Conservation (phyloP, 2,888 invertebrate genomes). For the Tipula unca region DNA sequence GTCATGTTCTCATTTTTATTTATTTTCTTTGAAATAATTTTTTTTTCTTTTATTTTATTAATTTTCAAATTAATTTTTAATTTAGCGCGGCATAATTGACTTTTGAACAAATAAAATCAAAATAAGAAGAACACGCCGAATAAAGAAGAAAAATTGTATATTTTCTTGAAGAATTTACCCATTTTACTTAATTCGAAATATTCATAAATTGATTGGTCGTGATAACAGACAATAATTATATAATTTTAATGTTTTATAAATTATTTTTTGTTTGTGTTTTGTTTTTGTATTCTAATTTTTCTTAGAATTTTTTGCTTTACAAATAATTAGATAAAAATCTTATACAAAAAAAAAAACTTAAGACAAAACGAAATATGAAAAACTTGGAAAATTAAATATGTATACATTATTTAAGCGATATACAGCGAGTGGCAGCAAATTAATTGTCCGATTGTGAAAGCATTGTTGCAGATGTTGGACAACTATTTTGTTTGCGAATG, state of each 20-base stretch:
- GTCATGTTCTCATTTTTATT: constrained; percentile 19
- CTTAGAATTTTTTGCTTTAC: not conserved
- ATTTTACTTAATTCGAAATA: not conserved
- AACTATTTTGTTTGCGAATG: no score
- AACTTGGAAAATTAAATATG: not conserved
- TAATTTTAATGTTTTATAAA: constrained; percentile 8
- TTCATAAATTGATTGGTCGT: constrained; percentile 14
- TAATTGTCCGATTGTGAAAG: no score
- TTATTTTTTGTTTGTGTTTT: not conserved
- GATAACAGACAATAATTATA: constrained; percentile 4
- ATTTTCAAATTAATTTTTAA: constrained; percentile 14
- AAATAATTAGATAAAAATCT: not conserved
- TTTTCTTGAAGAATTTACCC: not conserved
- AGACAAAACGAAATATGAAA: not conserved
- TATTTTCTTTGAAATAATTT: constrained; percentile 16
- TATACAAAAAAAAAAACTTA: not conserved
- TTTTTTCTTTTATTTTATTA: not conserved
- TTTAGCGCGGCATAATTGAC: constrained; percentile 18
- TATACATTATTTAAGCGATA: not conserved
- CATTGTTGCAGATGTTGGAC: no score
- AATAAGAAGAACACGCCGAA: not conserved
- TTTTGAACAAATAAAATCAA: constrained; percentile 9
- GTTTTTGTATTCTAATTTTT: not conserved
- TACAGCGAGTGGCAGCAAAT: not conserved
- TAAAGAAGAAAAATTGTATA: not conserved